Base-by-base conservation (phyloP, 2,888 invertebrate species). In the Atethmia centrago region DNA sequence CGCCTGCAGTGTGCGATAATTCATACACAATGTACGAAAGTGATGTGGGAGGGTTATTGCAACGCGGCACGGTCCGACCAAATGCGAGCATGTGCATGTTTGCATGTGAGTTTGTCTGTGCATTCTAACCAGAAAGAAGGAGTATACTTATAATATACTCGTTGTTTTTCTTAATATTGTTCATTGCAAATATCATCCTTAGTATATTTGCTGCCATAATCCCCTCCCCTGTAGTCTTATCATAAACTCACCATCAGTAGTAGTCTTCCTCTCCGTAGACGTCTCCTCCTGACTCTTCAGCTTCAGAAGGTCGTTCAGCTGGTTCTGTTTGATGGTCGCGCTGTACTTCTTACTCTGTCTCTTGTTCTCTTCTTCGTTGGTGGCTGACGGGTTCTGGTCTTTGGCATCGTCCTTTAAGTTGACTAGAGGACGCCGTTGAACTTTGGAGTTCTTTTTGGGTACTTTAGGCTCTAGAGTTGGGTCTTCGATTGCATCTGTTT, bases 281-380 rank as follows among this genome's bases (percentile, higher is more conserved):
- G 89, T 87, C 61, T 92, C 92, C 70, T 92, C 92, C 73, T 90
- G 90, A 7, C 88, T 87, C 75, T 88, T 90, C 56, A 84, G 81
- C 66, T 91, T 94, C 63, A 95, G 81, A n/a, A 92, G 86, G 36
- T 95, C 94, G 51, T 94, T 93, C 10, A 96, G 83, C 80, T 95
- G 94, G 80, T 95, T 95, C 88, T 95, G 95, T 51, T 93, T 95
- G 82, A 95, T 94, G 71, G 91, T 93, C 12, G 95, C 84, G 82
- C 95, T 96, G 90, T 94, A 96, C 84, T 96, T 96, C 90, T 96
- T 96, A 87, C 96, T 95, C 79, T 96, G 95, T 82, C 96, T 91
- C 84, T 94, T 95, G 51, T 90, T 93, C 79, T 95, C 95, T 8
- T 95, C 95, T 31, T 96, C 96, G 72, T 93, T 95, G 1, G 95